phyloP scores from a whole-genome alignment of 2,113 vertebrate genomes.

The Mustela lutreola region DNA sequence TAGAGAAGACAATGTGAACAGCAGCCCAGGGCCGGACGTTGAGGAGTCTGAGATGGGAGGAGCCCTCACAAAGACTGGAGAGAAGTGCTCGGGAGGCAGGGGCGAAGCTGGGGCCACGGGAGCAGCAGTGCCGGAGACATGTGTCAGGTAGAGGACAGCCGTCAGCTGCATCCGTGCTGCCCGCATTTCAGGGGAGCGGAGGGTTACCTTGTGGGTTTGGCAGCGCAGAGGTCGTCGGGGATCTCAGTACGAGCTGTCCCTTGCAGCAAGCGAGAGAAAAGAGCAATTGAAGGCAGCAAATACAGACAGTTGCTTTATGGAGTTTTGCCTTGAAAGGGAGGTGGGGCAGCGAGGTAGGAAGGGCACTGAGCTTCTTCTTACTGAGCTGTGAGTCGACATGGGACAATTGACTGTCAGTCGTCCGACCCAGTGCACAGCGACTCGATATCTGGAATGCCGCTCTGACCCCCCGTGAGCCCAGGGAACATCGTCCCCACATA shows the following conservation, averaged over 20 bases:
- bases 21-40: rapidly evolving
- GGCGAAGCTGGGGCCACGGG: rapidly evolving
- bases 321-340: background rate
- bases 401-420: background rate
- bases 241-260: background rate
- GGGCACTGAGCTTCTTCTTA: background rate
- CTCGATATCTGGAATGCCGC: background rate
- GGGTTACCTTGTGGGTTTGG: too few relatives aligned
- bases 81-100: too few relatives aligned
- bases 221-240: rapidly evolving
- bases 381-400: background rate
- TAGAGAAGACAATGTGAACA: background rate
- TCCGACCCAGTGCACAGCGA: background rate
- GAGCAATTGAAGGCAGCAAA: background rate
- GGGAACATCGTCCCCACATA: background rate
- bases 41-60: background rate
- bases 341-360: background rate
- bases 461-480: too few relatives aligned
- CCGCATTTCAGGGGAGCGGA: background rate
- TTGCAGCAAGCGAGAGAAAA: background rate
- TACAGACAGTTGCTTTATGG: rapidly evolving
- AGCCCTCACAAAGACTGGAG: background rate
- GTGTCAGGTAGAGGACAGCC: too few relatives aligned
- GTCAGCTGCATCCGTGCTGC: background rate
- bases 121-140: background rate